Conservation (phyloP, 2,113 vertebrate genomes). For the Sebastes fasciatus region DNA sequence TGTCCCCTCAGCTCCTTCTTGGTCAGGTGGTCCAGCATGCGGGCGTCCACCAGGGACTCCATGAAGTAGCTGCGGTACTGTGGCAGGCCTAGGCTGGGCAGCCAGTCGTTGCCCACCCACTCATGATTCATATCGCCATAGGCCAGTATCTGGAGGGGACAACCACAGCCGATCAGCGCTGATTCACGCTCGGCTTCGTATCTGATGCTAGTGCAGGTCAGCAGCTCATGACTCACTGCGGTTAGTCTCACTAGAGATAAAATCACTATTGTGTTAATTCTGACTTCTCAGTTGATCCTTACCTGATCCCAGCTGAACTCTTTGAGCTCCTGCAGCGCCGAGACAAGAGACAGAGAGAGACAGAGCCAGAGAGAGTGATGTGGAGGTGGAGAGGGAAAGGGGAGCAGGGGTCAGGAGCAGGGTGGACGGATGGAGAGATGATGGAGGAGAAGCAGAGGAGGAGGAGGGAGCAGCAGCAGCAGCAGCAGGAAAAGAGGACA, state of each 20-base stretch:
- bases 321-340: conserved; percentile 87
- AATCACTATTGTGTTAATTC: conserved; percentile 6
- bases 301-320: conserved; percentile 97
- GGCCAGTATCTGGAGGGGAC: conserved; percentile 89
- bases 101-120: conserved; percentile 96
- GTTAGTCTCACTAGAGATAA: conserved; percentile 20
- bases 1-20: conserved; percentile 96
- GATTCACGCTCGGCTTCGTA: conserved; percentile 47
- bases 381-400: conserved; percentile 62
- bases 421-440: conserved; percentile 62
- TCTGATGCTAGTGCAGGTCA: conserved; percentile 17
- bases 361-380: conserved; percentile 55
- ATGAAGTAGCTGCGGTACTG: conserved; percentile 97
- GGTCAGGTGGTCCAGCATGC: conserved; percentile 95
- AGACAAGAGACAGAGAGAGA: conserved; percentile 62
- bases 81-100: conserved; percentile 93
- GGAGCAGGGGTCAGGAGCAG: conserved; percentile 50
- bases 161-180: conserved; percentile 40
- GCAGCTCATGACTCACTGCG: conserved; percentile 46
- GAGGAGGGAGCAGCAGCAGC: conserved; percentile 58
- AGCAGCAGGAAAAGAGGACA: conserved; percentile 75
- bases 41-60: conserved; percentile 95
- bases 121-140: conserved; percentile 96
- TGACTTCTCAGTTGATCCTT: conserved; percentile 56
- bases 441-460: conserved; percentile 75